A percentile compares a stretch with the other conserved stretches of the same genome.
Evolutionary conservation across 2,888 invertebrate species (phyloP).

Genomic region (Tipula lateralis): DNA sequence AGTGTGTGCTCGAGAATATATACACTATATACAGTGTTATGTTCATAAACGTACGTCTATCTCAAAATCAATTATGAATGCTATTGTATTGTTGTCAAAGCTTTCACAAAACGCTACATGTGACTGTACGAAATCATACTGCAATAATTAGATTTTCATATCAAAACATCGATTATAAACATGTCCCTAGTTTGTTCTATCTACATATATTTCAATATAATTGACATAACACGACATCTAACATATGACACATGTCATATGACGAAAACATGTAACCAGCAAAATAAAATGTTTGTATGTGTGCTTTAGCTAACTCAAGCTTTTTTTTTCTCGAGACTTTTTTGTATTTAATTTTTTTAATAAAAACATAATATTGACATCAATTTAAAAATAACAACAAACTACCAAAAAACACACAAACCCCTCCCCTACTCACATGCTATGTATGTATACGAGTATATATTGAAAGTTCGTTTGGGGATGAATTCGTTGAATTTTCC

Average conservation of each 20-base stretch:
- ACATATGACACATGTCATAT: neutral
- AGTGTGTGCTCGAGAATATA: neutral
- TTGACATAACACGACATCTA: slow-evolving; percentile 11
- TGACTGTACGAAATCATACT: neutral
- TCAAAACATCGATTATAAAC: neutral
- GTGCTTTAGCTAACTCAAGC: neutral
- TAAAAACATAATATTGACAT: slow-evolving; percentile 19
- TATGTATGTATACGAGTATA: neutral
- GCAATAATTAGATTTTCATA: neutral
- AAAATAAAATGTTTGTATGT: neutral
- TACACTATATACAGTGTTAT: neutral
- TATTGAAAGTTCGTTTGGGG: neutral
- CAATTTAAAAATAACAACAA: neutral
- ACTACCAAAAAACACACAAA: neutral
- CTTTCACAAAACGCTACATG: neutral
- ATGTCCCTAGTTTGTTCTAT: neutral
- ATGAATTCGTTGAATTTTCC: neutral
- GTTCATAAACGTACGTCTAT: neutral
- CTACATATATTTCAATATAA: neutral
- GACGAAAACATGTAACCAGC: neutral
- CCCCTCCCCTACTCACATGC: neutral
- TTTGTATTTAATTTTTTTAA: neutral
- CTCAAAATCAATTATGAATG: neutral
- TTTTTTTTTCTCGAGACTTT: too few species aligned
- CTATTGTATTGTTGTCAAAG: neutral